A percentile compares a stretch with the other conserved stretches of the same genome.
phyloP scores from a whole-genome alignment of 2,113 vertebrate genomes.

The Amblyornis subalaris region DNA sequence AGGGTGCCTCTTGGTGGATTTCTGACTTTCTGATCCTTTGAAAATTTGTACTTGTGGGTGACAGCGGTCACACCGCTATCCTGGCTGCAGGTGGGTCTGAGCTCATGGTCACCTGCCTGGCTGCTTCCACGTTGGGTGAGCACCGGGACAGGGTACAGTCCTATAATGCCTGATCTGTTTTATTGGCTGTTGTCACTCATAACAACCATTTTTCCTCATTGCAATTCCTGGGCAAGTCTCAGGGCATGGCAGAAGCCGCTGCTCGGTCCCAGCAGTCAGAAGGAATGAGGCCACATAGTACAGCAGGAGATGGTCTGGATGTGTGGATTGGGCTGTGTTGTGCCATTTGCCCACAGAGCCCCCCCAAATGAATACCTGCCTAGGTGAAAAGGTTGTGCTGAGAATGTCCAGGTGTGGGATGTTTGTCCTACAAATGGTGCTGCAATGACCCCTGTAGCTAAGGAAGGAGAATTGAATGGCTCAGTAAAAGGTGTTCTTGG shows the following conservation, averaged over 20 bases:
- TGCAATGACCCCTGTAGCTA: constrained; percentile 1
- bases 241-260: neutral
- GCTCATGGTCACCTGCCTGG: neutral
- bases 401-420: neutral
- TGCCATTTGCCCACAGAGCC: neutral
- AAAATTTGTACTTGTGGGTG: neutral
- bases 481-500: neutral
- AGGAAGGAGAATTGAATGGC: neutral
- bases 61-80: neutral
- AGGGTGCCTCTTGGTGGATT: neutral
- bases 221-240: neutral
- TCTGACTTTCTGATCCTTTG: neutral
- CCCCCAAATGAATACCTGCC: no score
- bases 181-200: neutral
- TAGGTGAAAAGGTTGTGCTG: neutral
- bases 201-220: neutral
- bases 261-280: accelerated
- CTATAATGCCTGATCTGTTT: neutral
- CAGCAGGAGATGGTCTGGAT: neutral
- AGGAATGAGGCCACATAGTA: neutral
- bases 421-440: neutral
- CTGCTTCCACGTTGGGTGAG: neutral
- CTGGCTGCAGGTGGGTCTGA: neutral
- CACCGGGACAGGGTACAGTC: neutral
- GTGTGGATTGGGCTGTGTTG: neutral